Evolutionary conservation across 2,797 vertebrate genomes (phyloP), one percentile per base, ranked within the genome.

Genomic region (Anguilla megastoma): DNA sequence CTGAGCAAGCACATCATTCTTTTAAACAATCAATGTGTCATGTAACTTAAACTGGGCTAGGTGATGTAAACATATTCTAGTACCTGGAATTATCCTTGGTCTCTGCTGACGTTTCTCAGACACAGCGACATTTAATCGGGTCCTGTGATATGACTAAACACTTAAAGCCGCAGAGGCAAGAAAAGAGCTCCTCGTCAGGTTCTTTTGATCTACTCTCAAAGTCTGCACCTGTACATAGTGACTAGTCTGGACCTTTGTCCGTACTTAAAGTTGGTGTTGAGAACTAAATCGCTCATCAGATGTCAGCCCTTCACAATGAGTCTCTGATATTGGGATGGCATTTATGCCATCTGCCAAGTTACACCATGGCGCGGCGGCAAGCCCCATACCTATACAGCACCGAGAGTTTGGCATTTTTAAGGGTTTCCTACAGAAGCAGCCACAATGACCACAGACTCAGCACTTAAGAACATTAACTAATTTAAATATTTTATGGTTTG

Each of bases 11-110:
- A 93, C 90, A 94, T 95, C 93, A 94, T 93, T 88, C 87, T 90
- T 90, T 91, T 87, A 91, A 91, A 88, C 91, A 91, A 96, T 96
- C 95, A 87, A 96, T 96, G 93, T 88, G 76, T 92, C 91, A 89
- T 95, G 95, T 93, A 96, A 96, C 91, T 89, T 91, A 96, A 95
- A 95, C 94, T 91, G 91, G 90, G 92, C 91, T 93, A 89, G 92
- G 91, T 87, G 88, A 91, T 93, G 91, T 93, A 95, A 95, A 96
- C 92, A 93, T 93, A 93, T 88, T 89, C 12, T 94, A 95, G 95
- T 93, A 91, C 90, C 56, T 10, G 88, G 76, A 88, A 85, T 93
- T 94, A 95, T 96, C 92, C 91, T 91, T 92, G 92, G 90, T 92
- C 91, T 93, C 90, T 93, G 89, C 89, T 92, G 90, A 92, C 48